These are phyloP conservation scores for Sarcophilus harrisii DNA, from an alignment of 2,797 vertebrate species.

Conservation along the genomic window DNA sequence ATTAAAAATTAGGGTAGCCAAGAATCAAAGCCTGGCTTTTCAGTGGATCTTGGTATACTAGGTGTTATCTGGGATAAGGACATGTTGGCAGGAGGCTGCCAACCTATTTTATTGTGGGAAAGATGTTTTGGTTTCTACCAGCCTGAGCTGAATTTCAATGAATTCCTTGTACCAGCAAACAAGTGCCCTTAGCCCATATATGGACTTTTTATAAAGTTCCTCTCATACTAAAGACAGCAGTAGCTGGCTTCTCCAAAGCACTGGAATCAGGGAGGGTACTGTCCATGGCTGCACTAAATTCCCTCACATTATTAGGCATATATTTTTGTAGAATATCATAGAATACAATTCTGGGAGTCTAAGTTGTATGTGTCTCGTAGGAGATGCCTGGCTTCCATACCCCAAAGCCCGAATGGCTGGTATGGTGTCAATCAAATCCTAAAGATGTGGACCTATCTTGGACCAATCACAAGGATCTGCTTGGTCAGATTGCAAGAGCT, in stretches of 20 bases:
- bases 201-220: neutral
- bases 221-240: neutral
- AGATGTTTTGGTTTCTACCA: conserved; percentile 39
- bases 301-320: conserved; percentile 15
- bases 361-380: neutral
- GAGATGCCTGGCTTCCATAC: neutral
- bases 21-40: conserved; percentile 19
- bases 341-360: neutral
- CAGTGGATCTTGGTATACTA: conserved; percentile 39
- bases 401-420: neutral
- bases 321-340: neutral
- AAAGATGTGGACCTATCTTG: neutral
- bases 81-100: conserved; percentile 43
- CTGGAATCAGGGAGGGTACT: neutral
- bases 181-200: neutral
- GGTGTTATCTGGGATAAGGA: conserved; percentile 34
- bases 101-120: conserved; percentile 48
- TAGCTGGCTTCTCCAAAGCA: neutral
- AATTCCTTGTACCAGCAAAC: conserved; percentile 28
- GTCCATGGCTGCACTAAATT: conserved; percentile 2
- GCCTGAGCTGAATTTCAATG: conserved; percentile 53
- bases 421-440: conserved; percentile 9
- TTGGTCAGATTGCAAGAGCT: neutral
- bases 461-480: neutral
- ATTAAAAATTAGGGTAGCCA: conserved; percentile 6